A percentile compares a stretch with the other conserved stretches of the same genome.
Evolutionary conservation across 1,140 invertebrate species (phyloP).

Genomic region (Mamestra configurata): DNA sequence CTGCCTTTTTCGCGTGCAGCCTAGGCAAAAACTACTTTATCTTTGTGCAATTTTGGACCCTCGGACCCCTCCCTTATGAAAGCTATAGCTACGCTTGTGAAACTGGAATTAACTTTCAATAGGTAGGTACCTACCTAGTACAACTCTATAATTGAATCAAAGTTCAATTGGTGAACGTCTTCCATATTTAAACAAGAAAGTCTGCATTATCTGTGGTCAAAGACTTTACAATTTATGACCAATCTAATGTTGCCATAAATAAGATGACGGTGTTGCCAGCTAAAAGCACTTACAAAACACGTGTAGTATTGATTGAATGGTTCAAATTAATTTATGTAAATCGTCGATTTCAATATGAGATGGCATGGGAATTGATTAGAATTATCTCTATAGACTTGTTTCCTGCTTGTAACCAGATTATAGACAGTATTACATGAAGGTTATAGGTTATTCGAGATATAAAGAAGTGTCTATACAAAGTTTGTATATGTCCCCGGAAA

Average conservation of each 20-base stretch:
- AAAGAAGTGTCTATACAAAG: no score
- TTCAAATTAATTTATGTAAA: conserved; percentile 57
- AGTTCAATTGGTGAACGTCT: not conserved
- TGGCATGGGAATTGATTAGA: conserved; percentile 27
- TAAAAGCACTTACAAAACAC: conserved; percentile 57
- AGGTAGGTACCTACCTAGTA: not conserved
- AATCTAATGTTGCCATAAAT: conserved; percentile 45
- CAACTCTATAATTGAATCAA: not conserved
- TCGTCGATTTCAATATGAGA: conserved; percentile 36
- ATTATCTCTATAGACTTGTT: conserved; percentile 25
- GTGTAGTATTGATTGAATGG: conserved; percentile 55
- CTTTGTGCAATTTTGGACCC: no score
- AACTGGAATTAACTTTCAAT: no score
- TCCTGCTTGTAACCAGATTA: not conserved
- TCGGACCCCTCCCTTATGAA: no score
- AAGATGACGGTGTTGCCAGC: conserved; percentile 39
- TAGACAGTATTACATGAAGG: not conserved
- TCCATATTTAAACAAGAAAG: not conserved
- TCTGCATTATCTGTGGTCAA: conserved; percentile 1
- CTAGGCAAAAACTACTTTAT: no score
- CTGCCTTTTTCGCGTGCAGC: no score
- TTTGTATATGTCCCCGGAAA: no score
- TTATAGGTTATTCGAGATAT: not conserved
- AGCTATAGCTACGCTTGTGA: no score
- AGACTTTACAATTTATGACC: conserved; percentile 19